Conservation (phyloP, 1,140 invertebrate species). For the Pissodes strobi region DNA sequence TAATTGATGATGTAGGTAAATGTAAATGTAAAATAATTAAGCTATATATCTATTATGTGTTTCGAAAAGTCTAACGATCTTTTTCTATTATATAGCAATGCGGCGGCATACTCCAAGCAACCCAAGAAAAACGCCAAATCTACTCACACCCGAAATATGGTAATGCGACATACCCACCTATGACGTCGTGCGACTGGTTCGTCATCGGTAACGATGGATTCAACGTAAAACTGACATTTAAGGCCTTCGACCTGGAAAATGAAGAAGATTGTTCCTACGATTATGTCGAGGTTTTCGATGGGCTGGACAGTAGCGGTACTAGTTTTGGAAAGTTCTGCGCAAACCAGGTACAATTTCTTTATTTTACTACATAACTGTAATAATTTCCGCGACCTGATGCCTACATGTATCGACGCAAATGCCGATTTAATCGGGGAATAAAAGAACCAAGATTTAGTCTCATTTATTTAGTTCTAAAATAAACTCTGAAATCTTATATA, state of each 20-base stretch:
- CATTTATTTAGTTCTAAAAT: too few species aligned
- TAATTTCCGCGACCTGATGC: too few species aligned
- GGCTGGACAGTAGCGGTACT: conserved; percentile 76
- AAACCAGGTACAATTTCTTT: conserved; percentile 29
- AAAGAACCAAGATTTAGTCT: too few species aligned
- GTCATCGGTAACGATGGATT: conserved; percentile 78
- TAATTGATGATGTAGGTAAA: too few species aligned
- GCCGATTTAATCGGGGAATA: too few species aligned
- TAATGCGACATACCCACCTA: neutral
- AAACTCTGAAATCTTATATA: too few species aligned
- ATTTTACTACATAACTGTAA: too few species aligned
- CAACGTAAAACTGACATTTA: conserved; percentile 82
- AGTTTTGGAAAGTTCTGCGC: conserved; percentile 87
- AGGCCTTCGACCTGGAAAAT: conserved; percentile 90
- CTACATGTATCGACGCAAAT: too few species aligned
- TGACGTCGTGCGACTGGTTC: conserved; percentile 78
- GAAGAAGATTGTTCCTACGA: conserved; percentile 92
- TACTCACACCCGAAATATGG: conserved; percentile 94
- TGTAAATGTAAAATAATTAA: too few species aligned
- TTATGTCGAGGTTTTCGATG: conserved; percentile 88
- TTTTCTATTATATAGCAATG: conserved; percentile 63
- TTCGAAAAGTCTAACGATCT: too few species aligned
- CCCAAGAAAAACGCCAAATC: conserved; percentile 74
- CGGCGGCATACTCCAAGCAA: conserved; percentile 84
- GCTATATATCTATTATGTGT: too few species aligned